Base-by-base conservation (phyloP, 2,888 invertebrate genomes). In the Lycaena phlaeas region DNA sequence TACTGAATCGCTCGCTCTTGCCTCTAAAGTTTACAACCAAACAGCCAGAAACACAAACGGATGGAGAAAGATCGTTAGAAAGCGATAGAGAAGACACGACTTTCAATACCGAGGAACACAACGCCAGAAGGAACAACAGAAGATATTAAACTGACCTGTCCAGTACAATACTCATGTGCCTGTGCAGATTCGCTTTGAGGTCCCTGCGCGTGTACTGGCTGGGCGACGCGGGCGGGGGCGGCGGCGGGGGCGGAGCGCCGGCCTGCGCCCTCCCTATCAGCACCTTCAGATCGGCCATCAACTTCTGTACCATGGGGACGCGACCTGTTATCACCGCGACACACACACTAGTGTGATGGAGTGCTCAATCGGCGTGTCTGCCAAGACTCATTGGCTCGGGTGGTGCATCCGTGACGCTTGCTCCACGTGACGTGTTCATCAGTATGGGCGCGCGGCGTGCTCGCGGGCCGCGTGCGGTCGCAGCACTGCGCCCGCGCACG, bases 241-340 rank as follows among this genome's bases (percentile, higher is more conserved):
- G 18, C 52, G 61, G 54, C 44, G 61, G 61, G 40, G 59, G 61
- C 52, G 59, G 53, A 44, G 66, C 70, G 55, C 70, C 74, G 44
- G 64, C 55, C 56, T 73, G 78, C 57, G 81, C 74, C 67, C 85
- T 82, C 61, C 81, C 85, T 57, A 81, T 77, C 64, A 85, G 77
- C 78, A 84, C 81, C 77, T 73, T 73, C 68, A 85, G 61, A 64
- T 85, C 85, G 49, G 85, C 81, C 85, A 85, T 85, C 68, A 81
- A 62, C 54, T 68, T 75, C 54, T 84, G 82, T 74, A 82, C 84
- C 84, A 82, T 82, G 65, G 79, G 78, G 73, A 73, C 34, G 70
- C 81, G 73, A 75, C 71, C 63, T 59, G 58, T 57, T 68, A 61
- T 62, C 59, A 65, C 70, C 57, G 64, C 69, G 67, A 55, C 51